phyloP scores from a whole-genome alignment of 2,797 vertebrate species.

The Neoniphon sammara region DNA sequence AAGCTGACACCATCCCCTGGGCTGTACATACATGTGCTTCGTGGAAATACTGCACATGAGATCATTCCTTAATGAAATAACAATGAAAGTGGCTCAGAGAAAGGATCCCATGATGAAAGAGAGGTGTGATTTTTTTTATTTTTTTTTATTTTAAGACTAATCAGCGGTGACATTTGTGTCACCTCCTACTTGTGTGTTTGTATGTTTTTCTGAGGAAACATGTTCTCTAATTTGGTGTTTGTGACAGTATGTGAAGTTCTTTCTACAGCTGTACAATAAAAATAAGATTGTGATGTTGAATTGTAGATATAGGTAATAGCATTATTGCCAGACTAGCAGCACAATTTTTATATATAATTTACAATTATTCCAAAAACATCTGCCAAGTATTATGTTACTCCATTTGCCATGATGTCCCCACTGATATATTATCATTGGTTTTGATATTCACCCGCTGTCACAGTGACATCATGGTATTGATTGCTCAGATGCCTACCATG shows the following conservation, averaged over 20 bases:
- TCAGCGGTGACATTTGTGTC: conserved; percentile 20
- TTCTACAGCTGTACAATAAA: background rate
- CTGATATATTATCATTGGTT: conserved; percentile 53
- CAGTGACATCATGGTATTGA: conserved; percentile 74
- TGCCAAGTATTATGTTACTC: conserved; percentile 45
- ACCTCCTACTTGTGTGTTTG: conserved; percentile 14
- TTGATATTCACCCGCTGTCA: conserved; percentile 60
- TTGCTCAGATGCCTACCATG: conserved; percentile 50
- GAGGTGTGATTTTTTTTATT: background rate
- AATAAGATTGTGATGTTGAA: no score
- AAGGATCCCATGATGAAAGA: conserved; percentile 41
- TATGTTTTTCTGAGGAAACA: conserved; percentile 10
- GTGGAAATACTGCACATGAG: background rate
- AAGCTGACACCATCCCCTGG: background rate
- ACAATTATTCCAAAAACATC: conserved; percentile 6
- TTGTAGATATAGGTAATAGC: no score
- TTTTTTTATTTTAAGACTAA: no score
- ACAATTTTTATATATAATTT: conserved; percentile 6
- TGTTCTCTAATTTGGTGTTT: background rate
- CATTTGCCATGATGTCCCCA: conserved; percentile 35
- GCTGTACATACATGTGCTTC: background rate
- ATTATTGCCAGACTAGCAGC: no score
- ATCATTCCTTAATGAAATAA: conserved; percentile 6
- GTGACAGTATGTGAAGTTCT: background rate
- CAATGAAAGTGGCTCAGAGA: conserved; percentile 7